Evolutionary conservation across 2,888 invertebrate genomes (phyloP).

Genomic region (Dromius quadrimaculatus): DNA sequence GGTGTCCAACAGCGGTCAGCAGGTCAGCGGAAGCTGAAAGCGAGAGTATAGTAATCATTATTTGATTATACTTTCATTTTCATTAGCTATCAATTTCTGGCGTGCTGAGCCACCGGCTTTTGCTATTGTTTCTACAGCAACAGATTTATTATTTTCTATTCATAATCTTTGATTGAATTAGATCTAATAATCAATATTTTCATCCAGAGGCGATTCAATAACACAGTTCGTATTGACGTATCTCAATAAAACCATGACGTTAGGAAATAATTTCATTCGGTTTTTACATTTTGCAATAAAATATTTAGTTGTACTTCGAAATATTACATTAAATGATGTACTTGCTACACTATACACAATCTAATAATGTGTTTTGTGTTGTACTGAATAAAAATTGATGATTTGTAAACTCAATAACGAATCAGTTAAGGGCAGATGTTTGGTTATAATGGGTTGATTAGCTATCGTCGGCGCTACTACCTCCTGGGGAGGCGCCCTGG

Average conservation of each 20-base stretch:
- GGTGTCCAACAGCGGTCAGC: conserved; percentile 1
- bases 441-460: conserved; percentile 49
- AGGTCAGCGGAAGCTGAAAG: conserved; percentile 22
- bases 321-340: too few species aligned
- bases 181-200: conserved; percentile 29
- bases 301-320: too few species aligned
- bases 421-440: conserved; percentile 45
- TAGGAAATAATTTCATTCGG: background rate
- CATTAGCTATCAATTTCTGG: conserved; percentile 41
- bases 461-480: conserved; percentile 9
- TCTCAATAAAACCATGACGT: background rate
- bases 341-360: too few species aligned
- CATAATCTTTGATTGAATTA: conserved; percentile 35
- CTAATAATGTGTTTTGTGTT: background rate
- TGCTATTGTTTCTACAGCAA: conserved; percentile 21
- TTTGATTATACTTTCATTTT: conserved; percentile 42
- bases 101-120: conserved; percentile 27
- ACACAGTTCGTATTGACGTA: background rate
- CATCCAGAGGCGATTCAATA: background rate
- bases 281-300: too few species aligned
- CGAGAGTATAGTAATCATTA: conserved; percentile 35
- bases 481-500: conserved; percentile 33
- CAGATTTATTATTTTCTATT: conserved; percentile 15
- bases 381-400: conserved; percentile 18
- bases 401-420: conserved; percentile 33